phyloP scores from a whole-genome alignment of 2,113 vertebrate species.

The Tichodroma muraria region DNA sequence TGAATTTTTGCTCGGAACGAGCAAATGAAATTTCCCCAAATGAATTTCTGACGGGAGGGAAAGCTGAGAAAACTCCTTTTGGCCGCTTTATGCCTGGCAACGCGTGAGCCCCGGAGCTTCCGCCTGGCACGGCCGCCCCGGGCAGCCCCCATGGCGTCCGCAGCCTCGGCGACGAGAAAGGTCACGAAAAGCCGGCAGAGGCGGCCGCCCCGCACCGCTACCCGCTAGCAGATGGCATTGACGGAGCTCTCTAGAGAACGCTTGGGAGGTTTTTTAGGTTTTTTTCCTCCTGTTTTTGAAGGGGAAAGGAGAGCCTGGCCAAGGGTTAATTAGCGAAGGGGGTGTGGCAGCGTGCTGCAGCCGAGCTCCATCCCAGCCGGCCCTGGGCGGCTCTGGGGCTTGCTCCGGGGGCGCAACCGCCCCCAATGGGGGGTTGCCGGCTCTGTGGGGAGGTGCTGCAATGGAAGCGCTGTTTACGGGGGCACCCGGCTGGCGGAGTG shows the following conservation, averaged over 20 bases:
- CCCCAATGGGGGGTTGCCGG: accelerated
- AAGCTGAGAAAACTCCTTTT: not conserved
- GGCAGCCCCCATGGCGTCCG: accelerated
- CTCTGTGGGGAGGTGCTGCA: accelerated
- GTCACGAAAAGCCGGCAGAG: not conserved
- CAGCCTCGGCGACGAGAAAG: not conserved
- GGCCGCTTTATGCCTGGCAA: not conserved
- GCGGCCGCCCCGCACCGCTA: accelerated
- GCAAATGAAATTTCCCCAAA: not conserved
- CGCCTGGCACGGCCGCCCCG: not conserved
- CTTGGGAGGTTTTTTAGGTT: not conserved
- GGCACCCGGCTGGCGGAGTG: accelerated
- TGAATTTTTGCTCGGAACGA: not conserved
- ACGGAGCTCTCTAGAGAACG: accelerated
- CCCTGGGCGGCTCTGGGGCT: not conserved
- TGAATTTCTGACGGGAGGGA: not conserved
- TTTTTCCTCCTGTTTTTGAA: not conserved
- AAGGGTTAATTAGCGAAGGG: not conserved
- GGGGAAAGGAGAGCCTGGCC: not conserved
- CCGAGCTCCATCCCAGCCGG: not conserved
- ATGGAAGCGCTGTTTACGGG: accelerated
- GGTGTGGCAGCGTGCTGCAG: not conserved
- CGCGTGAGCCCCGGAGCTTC: not conserved
- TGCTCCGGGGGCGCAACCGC: not conserved
- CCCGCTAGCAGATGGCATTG: not conserved